Conservation (phyloP, 2,797 vertebrate genomes). For the Hypotaenidia philippensis region DNA sequence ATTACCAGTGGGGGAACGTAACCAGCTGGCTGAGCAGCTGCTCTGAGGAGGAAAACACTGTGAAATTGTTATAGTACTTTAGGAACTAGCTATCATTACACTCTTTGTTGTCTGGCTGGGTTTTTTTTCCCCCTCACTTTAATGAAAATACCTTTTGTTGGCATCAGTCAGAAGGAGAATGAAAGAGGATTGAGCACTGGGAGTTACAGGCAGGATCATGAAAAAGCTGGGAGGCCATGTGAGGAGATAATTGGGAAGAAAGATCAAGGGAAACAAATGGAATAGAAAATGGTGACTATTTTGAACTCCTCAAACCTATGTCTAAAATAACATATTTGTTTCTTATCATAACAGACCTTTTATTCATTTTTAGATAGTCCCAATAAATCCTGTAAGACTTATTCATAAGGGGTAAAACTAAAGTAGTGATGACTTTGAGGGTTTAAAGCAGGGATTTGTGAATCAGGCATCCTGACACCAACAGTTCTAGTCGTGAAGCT, state of each 20-base stretch:
- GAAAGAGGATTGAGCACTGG: background rate
- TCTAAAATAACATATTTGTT: slow-evolving; percentile 27
- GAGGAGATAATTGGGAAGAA: slow-evolving; percentile 20
- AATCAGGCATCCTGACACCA: slow-evolving; percentile 29
- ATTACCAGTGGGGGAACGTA: background rate
- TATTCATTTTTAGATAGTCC: slow-evolving; percentile 13
- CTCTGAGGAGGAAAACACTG: background rate
- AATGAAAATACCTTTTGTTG: slow-evolving; percentile 28
- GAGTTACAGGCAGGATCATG: background rate
- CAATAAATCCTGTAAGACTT: background rate
- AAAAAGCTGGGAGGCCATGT: background rate
- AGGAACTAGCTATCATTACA: background rate
- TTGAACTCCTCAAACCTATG: background rate
- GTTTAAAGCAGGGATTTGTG: slow-evolving; percentile 19
- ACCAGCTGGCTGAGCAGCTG: slow-evolving; percentile 40
- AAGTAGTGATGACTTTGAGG: background rate
- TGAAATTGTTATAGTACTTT: background rate
- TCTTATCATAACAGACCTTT: slow-evolving; percentile 28
- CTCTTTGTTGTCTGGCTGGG: slow-evolving; percentile 12
- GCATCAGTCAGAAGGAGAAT: slow-evolving; percentile 35
- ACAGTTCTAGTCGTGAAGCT: background rate
- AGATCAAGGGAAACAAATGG: slow-evolving; percentile 34
- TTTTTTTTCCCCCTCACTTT: background rate
- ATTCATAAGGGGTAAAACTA: background rate
- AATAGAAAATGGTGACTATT: slow-evolving; percentile 8